These are phyloP conservation scores for Rhinogobio ventralis DNA, from an alignment of 2,797 vertebrate genomes.

Conservation along the genomic window DNA sequence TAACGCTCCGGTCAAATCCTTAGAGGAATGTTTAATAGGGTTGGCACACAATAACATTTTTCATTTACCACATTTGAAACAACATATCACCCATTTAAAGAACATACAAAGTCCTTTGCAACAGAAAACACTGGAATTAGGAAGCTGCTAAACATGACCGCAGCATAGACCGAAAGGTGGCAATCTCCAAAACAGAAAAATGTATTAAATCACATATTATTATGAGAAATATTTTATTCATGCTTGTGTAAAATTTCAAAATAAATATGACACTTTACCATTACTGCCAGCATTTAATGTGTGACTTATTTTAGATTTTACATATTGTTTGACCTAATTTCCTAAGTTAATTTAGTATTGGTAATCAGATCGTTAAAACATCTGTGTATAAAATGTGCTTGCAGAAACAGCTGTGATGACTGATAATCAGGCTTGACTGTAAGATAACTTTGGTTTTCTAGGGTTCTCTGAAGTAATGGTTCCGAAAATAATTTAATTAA, in stretches of 20 bases:
- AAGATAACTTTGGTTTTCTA: background rate
- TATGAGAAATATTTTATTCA: background rate
- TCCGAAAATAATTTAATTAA: background rate
- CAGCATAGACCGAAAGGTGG: background rate
- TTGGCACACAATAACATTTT: background rate
- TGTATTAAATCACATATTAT: background rate
- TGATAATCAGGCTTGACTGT: background rate
- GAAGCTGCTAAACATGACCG: background rate
- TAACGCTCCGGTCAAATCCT: conserved; percentile 5
- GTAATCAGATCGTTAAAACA: conserved; percentile 9
- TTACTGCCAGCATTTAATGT: conserved; percentile 22
- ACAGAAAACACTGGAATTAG: background rate
- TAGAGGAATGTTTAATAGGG: background rate
- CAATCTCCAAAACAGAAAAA: background rate
- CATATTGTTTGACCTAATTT: background rate
- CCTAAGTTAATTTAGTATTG: background rate
- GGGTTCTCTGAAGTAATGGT: conserved; percentile 1
- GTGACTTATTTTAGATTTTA: background rate
- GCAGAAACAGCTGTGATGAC: background rate
- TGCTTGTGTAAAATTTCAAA: background rate
- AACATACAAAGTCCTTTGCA: background rate
- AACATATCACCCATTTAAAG: conserved; percentile 1
- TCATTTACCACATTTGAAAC: conserved; percentile 11
- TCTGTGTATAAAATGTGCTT: background rate
- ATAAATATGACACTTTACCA: conserved; percentile 30